Percentiles rank a stretch among this genome's conserved stretches.
phyloP scores from a whole-genome alignment of 2,888 invertebrate genomes.

The Drosophila mercatorum region DNA sequence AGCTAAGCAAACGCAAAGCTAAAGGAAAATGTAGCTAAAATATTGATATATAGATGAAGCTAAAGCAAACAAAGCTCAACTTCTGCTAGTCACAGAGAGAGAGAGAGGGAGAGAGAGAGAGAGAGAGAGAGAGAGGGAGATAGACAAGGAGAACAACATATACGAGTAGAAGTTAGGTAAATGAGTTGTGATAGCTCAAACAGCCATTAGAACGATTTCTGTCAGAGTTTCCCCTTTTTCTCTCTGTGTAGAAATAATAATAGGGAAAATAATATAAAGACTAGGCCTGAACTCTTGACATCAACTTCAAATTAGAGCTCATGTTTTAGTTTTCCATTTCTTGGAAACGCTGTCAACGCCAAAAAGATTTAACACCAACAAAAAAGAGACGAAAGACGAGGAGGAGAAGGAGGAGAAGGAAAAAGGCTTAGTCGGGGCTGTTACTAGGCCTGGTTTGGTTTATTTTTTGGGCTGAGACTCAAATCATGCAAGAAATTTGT shows the following conservation, averaged over 20 bases:
- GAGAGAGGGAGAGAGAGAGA: neutral
- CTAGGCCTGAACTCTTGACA: slow-evolving; percentile 39
- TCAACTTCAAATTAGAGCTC: slow-evolving; percentile 51
- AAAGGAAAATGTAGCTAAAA: neutral
- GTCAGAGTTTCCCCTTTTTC: neutral
- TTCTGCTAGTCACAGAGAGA: no score
- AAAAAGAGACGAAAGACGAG: slow-evolving; percentile 1
- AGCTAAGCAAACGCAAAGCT: neutral
- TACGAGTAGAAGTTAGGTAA: neutral
- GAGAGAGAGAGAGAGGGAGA: neutral
- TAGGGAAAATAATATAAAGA: slow-evolving; percentile 17
- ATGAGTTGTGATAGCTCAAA: neutral
- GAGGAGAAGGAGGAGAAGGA: neutral
- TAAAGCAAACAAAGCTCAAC: neutral
- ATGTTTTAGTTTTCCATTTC: slow-evolving; percentile 53
- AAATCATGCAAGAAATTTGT: slow-evolving; percentile 81
- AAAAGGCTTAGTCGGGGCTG: slow-evolving; percentile 7
- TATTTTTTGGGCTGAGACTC: slow-evolving; percentile 24
- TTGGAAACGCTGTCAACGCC: slow-evolving; percentile 68
- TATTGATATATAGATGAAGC: neutral
- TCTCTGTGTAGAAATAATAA: neutral
- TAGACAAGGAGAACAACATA: neutral
- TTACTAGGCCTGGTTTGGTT: slow-evolving; percentile 10
- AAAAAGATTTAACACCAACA: slow-evolving; percentile 60
- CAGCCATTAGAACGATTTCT: no score